Percentiles rank a stretch among this genome's conserved stretches.
Evolutionary conservation across 2,888 invertebrate genomes (phyloP).

Genomic region (Acleris literana): DNA sequence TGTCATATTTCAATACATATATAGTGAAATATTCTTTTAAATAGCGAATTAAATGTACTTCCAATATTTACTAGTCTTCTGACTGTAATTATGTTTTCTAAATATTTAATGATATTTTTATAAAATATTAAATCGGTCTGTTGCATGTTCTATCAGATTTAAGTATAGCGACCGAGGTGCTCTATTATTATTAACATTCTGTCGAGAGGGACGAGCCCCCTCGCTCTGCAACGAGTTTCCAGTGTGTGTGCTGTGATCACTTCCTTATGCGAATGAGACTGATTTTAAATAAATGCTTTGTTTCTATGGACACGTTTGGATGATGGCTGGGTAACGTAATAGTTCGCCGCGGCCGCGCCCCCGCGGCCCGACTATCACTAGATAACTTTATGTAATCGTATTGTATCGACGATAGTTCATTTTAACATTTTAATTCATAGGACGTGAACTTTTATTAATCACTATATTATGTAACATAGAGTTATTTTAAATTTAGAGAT

Average conservation of each 20-base stretch:
- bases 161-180: slow-evolving; percentile 78
- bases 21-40: slow-evolving; percentile 52
- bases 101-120: slow-evolving; percentile 64
- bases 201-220: slow-evolving; percentile 74
- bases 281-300: slow-evolving; percentile 80
- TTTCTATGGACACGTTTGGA: slow-evolving; percentile 66
- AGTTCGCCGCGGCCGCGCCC: slow-evolving; percentile 24
- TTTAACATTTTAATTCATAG: slow-evolving; percentile 66
- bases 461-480: slow-evolving; percentile 71
- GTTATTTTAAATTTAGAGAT: slow-evolving; percentile 73
- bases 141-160: slow-evolving; percentile 71
- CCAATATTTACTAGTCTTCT: slow-evolving; percentile 54
- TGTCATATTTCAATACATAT: slow-evolving; percentile 48
- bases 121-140: slow-evolving; percentile 59
- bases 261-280: slow-evolving; percentile 84
- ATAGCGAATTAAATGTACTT: slow-evolving; percentile 59
- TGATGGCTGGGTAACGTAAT: slow-evolving; percentile 13
- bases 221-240: slow-evolving; percentile 79
- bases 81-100: slow-evolving; percentile 53
- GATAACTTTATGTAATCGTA: slow-evolving; percentile 56
- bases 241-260: slow-evolving; percentile 81
- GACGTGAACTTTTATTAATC: slow-evolving; percentile 76
- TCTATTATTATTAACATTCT: slow-evolving; percentile 75
- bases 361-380: slow-evolving; percentile 47
- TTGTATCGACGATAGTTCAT: slow-evolving; percentile 62